Evolutionary conservation across 2,113 vertebrate genomes (phyloP).

Genomic region (Smithornis capensis): DNA sequence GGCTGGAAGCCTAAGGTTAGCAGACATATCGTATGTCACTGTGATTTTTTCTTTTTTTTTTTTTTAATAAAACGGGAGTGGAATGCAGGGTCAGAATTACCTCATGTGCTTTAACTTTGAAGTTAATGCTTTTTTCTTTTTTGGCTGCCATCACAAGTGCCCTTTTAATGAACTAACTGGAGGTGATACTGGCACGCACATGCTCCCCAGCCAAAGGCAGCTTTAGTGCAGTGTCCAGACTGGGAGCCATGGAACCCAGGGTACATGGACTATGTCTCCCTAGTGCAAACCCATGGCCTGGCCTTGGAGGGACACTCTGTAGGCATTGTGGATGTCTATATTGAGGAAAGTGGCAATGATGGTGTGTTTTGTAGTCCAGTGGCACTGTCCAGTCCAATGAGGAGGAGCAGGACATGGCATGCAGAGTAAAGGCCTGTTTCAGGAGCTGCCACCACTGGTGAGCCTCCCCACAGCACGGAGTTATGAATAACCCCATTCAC

Average conservation of each 20-base stretch:
- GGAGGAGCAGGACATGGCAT: not conserved
- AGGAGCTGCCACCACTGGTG: not conserved
- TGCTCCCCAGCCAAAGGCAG: not conserved
- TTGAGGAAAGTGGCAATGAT: not conserved
- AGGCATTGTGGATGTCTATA: not conserved
- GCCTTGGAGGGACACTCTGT: not conserved
- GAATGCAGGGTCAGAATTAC: not conserved
- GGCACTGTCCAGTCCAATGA: accelerated
- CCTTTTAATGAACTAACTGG: not conserved
- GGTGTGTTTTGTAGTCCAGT: not conserved
- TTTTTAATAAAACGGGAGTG: not conserved
- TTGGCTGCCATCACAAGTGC: not conserved
- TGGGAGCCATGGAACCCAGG: accelerated
- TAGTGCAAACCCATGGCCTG: accelerated
- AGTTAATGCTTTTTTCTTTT: not conserved
- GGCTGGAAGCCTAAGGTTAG: not conserved
- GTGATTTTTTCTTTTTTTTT: not conserved
- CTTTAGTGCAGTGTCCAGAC: accelerated
- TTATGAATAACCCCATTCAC: not conserved
- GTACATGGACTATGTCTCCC: accelerated
- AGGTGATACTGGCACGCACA: accelerated
- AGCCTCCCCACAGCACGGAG: not conserved
- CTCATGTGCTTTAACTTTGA: not conserved
- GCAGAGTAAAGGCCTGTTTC: not conserved
- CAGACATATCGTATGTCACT: not conserved